Percentiles rank a stretch among this genome's conserved stretches.
Conservation (phyloP, 2,797 vertebrate genomes). For the Hozukius guyotensis region DNA sequence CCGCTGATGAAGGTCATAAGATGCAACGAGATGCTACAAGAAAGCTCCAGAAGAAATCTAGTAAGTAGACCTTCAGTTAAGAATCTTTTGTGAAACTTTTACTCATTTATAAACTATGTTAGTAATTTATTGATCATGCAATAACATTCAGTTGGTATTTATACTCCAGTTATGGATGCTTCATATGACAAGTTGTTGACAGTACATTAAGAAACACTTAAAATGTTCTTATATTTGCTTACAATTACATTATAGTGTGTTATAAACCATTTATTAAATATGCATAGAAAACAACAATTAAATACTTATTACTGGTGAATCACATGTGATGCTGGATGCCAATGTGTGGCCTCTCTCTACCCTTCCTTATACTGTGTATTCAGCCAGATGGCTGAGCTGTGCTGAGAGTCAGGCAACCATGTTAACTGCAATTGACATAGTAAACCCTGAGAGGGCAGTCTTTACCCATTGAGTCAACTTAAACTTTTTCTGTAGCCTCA, state of each 20-base stretch:
- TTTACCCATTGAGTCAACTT: conserved; percentile 58
- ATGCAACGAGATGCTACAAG: not conserved
- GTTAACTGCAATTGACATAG: conserved; percentile 54
- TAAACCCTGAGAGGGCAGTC: conserved; percentile 78
- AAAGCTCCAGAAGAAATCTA: not conserved
- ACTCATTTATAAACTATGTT: not conserved
- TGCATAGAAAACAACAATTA: not conserved
- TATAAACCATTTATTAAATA: not conserved
- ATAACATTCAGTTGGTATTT: not conserved
- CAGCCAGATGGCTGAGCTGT: not conserved
- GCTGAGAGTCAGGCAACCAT: not conserved
- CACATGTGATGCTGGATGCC: not conserved
- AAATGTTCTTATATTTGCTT: not conserved
- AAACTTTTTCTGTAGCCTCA: conserved; percentile 34
- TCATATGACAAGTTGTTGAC: not conserved
- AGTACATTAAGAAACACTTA: not conserved
- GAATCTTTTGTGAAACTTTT: not conserved
- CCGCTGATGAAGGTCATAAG: not conserved
- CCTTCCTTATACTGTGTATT: not conserved
- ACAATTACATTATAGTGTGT: not conserved
- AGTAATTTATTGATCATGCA: no score
- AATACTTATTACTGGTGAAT: not conserved
- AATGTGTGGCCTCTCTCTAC: not conserved
- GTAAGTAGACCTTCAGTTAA: not conserved
- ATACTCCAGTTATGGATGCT: not conserved